Percentiles rank a stretch among this genome's conserved stretches.
phyloP scores from a whole-genome alignment of 1,140 invertebrate genomes.

The Cecropterus lyciades region DNA sequence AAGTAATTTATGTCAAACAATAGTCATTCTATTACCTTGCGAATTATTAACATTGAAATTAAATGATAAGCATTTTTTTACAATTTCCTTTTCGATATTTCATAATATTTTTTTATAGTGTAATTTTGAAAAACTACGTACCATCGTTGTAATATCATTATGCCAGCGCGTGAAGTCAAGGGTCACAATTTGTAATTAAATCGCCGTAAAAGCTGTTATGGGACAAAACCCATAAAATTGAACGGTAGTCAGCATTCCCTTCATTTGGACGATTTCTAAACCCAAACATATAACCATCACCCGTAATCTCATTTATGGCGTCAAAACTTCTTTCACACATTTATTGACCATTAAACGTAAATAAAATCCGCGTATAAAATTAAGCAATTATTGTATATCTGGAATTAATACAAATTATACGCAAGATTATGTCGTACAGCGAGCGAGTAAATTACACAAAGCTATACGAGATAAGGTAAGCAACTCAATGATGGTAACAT shows the following conservation, averaged over 20 bases:
- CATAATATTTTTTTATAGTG: too few species aligned
- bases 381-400: constrained; percentile 33
- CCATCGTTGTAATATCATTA: too few species aligned
- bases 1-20: too few species aligned
- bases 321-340: constrained; percentile 22
- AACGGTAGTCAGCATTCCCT: constrained; percentile 8
- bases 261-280: constrained; percentile 19
- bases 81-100: too few species aligned
- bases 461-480: background rate
- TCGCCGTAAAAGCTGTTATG: background rate
- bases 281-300: constrained; percentile 14
- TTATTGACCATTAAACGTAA: constrained; percentile 25
- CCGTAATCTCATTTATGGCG: constrained; percentile 25
- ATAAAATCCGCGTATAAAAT: constrained; percentile 25
- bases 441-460: background rate
- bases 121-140: too few species aligned
- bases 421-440: background rate
- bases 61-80: too few species aligned
- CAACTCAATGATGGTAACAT: background rate
- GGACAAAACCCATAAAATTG: constrained; percentile 26
- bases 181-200: background rate
- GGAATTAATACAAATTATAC: constrained; percentile 15
- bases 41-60: too few species aligned
- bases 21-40: too few species aligned
- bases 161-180: background rate